Percentiles rank a stretch among this genome's conserved stretches.
Conservation (phyloP, 2,888 invertebrate genomes). For the Cerceris ruficornis region DNA sequence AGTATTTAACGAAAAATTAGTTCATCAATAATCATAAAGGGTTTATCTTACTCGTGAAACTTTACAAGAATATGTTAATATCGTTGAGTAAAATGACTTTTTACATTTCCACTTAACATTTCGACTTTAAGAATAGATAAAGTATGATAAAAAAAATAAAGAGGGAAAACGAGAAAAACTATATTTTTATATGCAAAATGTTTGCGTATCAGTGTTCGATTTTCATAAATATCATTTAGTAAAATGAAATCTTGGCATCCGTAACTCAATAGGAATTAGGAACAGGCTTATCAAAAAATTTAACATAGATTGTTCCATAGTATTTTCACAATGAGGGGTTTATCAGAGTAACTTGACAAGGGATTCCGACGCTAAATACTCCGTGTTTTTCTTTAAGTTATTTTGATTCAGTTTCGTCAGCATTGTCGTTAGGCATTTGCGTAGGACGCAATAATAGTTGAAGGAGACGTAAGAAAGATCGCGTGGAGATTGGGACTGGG, state of each 20-base stretch:
- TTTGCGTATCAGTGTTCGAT: too few species aligned
- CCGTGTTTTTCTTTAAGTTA: conserved; percentile 61
- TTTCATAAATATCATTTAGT: too few species aligned
- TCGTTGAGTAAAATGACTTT: neutral
- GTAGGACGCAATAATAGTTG: conserved; percentile 79
- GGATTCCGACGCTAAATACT: conserved; percentile 69
- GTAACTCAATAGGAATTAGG: too few species aligned
- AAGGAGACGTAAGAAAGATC: conserved; percentile 73
- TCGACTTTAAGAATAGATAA: too few species aligned
- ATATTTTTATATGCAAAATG: too few species aligned
- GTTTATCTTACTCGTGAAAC: too few species aligned
- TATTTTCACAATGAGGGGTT: neutral
- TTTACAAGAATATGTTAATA: neutral
- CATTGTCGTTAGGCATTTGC: conserved; percentile 81
- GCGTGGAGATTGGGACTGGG: conserved; percentile 80
- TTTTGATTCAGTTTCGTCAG: conserved; percentile 78
- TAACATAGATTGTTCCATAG: neutral
- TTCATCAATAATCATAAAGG: too few species aligned
- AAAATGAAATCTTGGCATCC: too few species aligned
- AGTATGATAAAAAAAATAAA: too few species aligned
- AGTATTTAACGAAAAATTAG: conserved; percentile 71
- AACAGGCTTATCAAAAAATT: neutral
- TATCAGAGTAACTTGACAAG: neutral
- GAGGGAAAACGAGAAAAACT: too few species aligned
- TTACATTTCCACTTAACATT: too few species aligned